Conservation (phyloP, 2,888 invertebrate genomes). For the Amorpha juglandis region DNA sequence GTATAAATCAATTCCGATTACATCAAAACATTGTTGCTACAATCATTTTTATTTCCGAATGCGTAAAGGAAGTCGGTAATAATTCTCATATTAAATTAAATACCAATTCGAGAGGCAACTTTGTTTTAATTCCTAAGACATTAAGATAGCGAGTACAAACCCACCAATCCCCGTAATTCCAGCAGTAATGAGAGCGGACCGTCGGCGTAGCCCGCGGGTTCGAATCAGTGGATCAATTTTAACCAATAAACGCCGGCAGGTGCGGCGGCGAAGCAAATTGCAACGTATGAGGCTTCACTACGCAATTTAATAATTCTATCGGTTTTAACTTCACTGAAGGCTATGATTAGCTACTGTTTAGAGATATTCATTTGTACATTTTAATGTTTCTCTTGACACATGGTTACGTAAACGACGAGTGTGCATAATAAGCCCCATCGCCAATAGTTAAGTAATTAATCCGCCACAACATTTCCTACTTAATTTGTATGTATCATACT, state of each 20-base stretch:
- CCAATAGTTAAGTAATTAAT: background rate
- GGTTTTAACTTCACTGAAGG: conserved; percentile 10
- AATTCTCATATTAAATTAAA: conserved; percentile 9
- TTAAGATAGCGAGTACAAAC: background rate
- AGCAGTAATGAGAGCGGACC: conserved; percentile 16
- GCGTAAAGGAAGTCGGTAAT: conserved; percentile 20
- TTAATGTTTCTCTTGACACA: conserved; percentile 6
- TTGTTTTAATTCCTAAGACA: conserved; percentile 10
- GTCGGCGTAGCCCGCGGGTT: conserved; percentile 10
- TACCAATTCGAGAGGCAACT: conserved; percentile 9
- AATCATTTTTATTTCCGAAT: conserved; percentile 10
- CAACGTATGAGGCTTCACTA: conserved; percentile 3
- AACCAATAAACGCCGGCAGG: conserved; percentile 20
- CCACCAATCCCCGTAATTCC: conserved; percentile 9
- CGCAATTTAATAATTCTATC: conserved; percentile 19
- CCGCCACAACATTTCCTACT: no score
- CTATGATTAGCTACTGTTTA: conserved; percentile 22
- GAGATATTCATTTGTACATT: background rate
- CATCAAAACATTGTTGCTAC: background rate
- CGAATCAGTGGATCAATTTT: conserved; percentile 19
- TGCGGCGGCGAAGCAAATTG: conserved; percentile 12
- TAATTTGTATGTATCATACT: no score
- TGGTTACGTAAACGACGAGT: conserved; percentile 19
- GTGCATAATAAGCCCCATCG: background rate
- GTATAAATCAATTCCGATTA: background rate